Conservation (phyloP, 2,797 vertebrate genomes). For the Poeciliopsis presidionis region DNA sequence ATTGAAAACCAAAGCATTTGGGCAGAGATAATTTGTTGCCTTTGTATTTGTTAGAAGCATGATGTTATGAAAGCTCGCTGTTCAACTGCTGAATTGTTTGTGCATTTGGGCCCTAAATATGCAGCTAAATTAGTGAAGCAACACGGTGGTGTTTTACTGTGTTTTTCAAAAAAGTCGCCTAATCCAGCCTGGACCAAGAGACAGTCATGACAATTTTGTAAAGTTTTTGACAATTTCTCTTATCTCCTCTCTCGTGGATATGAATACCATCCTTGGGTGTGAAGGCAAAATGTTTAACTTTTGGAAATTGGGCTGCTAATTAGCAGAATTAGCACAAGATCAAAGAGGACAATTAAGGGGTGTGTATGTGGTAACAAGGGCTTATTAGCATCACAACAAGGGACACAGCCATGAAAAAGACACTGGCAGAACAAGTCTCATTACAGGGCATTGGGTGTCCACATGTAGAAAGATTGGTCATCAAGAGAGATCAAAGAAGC, state of each 20-base stretch:
- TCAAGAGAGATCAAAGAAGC: conserved; percentile 32
- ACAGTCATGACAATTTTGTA: conserved; percentile 10
- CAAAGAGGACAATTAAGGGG: conserved; percentile 93
- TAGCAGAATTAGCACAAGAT: conserved; percentile 89
- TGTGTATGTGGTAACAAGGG: conserved; percentile 81
- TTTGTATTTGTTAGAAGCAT: conserved; percentile 54
- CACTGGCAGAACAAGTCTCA: conserved; percentile 69
- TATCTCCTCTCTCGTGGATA: conserved; percentile 5
- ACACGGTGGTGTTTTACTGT: conserved; percentile 19
- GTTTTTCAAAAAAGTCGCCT: conserved; percentile 6
- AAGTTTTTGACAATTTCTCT: conserved; percentile 29
- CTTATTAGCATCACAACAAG: conserved; percentile 92
- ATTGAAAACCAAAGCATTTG: conserved; percentile 47
- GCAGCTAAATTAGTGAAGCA: conserved; percentile 17
- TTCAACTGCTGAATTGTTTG: conserved; percentile 14
- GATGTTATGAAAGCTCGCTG: conserved; percentile 35
- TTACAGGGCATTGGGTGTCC: conserved; percentile 58
- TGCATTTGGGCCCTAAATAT: conserved; percentile 22
- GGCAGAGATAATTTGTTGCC: conserved; percentile 41
- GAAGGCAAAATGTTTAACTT: conserved; percentile 75
- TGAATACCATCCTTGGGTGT: conserved; percentile 56
- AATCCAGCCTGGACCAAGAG: neutral
- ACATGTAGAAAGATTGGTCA: conserved; percentile 63
- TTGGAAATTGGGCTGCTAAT: conserved; percentile 80
- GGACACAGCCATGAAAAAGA: conserved; percentile 69